Conservation (phyloP, 2,888 invertebrate species). For the Plebejus argus region DNA sequence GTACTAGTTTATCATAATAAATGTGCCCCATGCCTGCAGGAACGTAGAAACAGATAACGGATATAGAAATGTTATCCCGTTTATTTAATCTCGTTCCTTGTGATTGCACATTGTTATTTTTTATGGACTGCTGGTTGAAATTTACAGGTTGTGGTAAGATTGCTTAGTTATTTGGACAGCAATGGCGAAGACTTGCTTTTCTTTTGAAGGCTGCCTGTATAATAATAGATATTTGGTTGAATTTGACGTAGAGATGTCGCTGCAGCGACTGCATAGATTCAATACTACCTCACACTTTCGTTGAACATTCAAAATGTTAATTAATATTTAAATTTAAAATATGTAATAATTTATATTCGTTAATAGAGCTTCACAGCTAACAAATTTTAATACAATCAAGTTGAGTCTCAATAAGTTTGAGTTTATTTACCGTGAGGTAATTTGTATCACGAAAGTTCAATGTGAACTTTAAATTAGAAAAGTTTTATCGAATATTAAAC, state of each 20-base stretch:
- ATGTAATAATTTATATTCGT: not conserved
- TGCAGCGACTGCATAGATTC: too few relatives aligned
- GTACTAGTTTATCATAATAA: slow-evolving; percentile 44
- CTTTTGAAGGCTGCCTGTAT: too few relatives aligned
- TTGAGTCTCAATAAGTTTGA: not conserved
- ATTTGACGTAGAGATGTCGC: too few relatives aligned
- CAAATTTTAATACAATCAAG: not conserved
- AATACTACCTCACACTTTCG: too few relatives aligned
- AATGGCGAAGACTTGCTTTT: too few relatives aligned
- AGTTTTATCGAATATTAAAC: slow-evolving; percentile 27
- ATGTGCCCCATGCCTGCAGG: slow-evolving; percentile 38
- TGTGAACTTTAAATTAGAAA: slow-evolving; percentile 24
- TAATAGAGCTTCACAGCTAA: not conserved
- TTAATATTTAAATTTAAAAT: too few relatives aligned
- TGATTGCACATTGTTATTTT: slow-evolving; percentile 5
- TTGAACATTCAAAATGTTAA: too few relatives aligned
- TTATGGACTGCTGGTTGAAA: not conserved
- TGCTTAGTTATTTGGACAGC: not conserved
- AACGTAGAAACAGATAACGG: slow-evolving; percentile 35
- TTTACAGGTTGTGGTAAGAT: not conserved
- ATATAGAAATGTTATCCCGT: slow-evolving; percentile 9
- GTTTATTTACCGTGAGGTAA: slow-evolving; percentile 12
- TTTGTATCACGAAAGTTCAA: slow-evolving; percentile 19
- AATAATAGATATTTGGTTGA: too few relatives aligned
- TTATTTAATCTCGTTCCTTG: slow-evolving; percentile 24